Evolutionary conservation across 2,797 vertebrate species (phyloP).

Genomic region (Florisuga fusca): DNA sequence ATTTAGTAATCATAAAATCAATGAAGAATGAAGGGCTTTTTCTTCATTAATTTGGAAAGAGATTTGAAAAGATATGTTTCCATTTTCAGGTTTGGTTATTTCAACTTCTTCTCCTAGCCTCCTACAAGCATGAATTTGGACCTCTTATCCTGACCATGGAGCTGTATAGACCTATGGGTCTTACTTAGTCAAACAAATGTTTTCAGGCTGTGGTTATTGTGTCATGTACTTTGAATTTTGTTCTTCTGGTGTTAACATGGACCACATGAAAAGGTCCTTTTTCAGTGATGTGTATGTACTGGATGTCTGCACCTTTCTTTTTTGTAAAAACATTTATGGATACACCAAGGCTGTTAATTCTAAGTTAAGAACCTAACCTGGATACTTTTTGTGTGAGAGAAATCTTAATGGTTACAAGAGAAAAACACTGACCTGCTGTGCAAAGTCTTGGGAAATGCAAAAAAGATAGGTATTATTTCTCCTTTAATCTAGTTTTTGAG

Average conservation of each 20-base stretch:
- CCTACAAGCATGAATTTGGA: not conserved
- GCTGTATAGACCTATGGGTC: not conserved
- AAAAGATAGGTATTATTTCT: not conserved
- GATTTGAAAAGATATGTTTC: not conserved
- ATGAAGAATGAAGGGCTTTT: not conserved
- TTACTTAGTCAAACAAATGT: not conserved
- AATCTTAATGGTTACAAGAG: not conserved
- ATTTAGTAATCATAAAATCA: not conserved
- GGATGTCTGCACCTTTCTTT: not conserved
- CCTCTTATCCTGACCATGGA: rapidly evolving
- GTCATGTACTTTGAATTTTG: not conserved
- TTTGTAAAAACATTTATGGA: not conserved
- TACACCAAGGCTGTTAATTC: not conserved
- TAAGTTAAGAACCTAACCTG: not conserved
- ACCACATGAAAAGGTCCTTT: not conserved
- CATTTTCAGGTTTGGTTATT: not conserved
- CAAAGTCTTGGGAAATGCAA: not conserved
- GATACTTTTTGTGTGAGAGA: rapidly evolving
- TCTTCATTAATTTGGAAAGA: not conserved
- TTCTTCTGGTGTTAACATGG: not conserved
- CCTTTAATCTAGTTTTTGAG: not conserved
- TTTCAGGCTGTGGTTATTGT: not conserved
- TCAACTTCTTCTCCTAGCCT: not conserved
- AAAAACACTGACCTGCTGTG: not conserved
- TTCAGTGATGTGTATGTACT: not conserved